Conservation (phyloP, 2,888 invertebrate species). For the Thymelicus acteon region DNA sequence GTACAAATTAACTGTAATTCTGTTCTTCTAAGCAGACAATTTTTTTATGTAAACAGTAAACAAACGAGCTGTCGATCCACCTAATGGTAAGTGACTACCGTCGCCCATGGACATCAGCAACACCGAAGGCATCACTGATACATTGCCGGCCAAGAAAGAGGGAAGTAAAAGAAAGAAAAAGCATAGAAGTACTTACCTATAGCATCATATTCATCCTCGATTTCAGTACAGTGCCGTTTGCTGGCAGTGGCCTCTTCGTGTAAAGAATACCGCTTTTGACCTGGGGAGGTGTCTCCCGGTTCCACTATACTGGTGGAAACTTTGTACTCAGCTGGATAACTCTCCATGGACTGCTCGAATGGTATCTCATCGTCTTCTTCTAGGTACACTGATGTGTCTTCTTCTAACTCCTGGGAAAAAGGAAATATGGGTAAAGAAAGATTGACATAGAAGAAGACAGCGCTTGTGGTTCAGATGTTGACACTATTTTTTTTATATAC, state of each 20-base stretch:
- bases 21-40: no score
- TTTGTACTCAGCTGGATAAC: slow-evolving; percentile 48
- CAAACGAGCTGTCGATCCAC: no score
- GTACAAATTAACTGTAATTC: neutral
- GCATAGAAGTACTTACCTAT: slow-evolving; percentile 58
- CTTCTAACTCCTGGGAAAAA: slow-evolving; percentile 55
- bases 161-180: no score
- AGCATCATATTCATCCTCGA: slow-evolving; percentile 76
- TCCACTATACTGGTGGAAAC: slow-evolving; percentile 49
- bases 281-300: slow-evolving; percentile 43
- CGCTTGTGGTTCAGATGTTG: no score
- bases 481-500: no score
- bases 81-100: no score
- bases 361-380: slow-evolving; percentile 42
- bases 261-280: slow-evolving; percentile 43
- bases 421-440: neutral
- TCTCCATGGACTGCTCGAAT: slow-evolving; percentile 45
- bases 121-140: no score
- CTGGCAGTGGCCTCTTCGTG: slow-evolving; percentile 53
- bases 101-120: no score
- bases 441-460: no score
- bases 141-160: no score
- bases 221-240: slow-evolving; percentile 62
- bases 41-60: no score
- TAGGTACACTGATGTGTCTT: slow-evolving; percentile 54